A percentile compares a stretch with the other conserved stretches of the same genome.
phyloP scores from a whole-genome alignment of 2,113 vertebrate genomes.

The Rhizomys pruinosus region DNA sequence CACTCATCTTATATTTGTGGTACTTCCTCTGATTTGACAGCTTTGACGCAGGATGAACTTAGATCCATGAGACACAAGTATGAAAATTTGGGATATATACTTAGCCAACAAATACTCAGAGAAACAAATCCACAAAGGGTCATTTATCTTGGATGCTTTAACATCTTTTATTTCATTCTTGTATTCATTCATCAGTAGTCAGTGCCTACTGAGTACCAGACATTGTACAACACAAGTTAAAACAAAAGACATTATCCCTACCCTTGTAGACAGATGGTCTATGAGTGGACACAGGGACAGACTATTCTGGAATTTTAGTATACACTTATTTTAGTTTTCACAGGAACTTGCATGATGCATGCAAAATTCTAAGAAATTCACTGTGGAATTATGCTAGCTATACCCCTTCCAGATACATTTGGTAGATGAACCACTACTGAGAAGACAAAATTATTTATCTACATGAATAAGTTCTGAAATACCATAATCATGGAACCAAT shows the following conservation, averaged over 20 bases:
- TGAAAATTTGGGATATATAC: too few relatives aligned
- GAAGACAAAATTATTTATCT: background rate
- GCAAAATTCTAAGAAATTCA: background rate
- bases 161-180: background rate
- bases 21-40: background rate
- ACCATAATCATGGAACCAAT: constrained; percentile 12
- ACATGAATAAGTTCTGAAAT: constrained; percentile 23
- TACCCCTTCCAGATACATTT: constrained; percentile 18
- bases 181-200: background rate
- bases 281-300: background rate
- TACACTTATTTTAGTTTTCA: constrained; percentile 30
- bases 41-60: background rate
- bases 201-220: background rate
- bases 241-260: background rate
- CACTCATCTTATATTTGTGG: background rate
- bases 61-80: background rate
- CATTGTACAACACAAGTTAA: background rate
- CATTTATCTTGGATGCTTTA: background rate
- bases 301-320: constrained; percentile 9
- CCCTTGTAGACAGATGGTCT: background rate
- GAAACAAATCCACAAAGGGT: background rate
- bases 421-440: background rate
- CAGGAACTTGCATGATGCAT: background rate
- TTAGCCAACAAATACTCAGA: background rate
- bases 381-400: background rate